These are phyloP conservation scores for Mactra quadrangularis DNA, from an alignment of 1,140 invertebrate species.

Conservation along the genomic window DNA sequence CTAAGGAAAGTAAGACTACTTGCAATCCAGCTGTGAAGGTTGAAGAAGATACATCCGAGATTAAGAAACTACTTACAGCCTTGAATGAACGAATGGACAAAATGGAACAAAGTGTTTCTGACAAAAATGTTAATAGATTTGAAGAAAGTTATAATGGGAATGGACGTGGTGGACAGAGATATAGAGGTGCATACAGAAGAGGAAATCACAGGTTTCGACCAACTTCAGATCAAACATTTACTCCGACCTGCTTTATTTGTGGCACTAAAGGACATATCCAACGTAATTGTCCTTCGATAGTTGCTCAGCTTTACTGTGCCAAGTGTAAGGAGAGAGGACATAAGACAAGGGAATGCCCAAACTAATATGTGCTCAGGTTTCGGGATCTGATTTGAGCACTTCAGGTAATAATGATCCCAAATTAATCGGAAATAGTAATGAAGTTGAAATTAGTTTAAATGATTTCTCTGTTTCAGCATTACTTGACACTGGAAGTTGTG, in stretches of 20 bases:
- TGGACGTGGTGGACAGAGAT: no score
- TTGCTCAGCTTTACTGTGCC: neutral
- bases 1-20: neutral
- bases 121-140: no score
- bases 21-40: slow-evolving; percentile 10
- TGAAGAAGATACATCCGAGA: neutral
- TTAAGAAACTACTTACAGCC: neutral
- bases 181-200: no score
- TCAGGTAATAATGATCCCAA: neutral
- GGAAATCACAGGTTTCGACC: no score
- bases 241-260: neutral
- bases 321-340: neutral
- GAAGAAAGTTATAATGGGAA: neutral
- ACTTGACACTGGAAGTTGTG: slow-evolving; percentile 41
- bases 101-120: slow-evolving; percentile 13
- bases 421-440: slow-evolving; percentile 22
- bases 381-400: neutral
- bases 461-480: neutral
- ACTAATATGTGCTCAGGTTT: neutral
- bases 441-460: slow-evolving; percentile 14
- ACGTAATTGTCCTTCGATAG: neutral
- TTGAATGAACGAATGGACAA: neutral
- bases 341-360: neutral
- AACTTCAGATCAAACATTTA: neutral
- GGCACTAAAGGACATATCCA: neutral